phyloP scores from a whole-genome alignment of 2,888 invertebrate genomes.

The Halictus ligatus region DNA sequence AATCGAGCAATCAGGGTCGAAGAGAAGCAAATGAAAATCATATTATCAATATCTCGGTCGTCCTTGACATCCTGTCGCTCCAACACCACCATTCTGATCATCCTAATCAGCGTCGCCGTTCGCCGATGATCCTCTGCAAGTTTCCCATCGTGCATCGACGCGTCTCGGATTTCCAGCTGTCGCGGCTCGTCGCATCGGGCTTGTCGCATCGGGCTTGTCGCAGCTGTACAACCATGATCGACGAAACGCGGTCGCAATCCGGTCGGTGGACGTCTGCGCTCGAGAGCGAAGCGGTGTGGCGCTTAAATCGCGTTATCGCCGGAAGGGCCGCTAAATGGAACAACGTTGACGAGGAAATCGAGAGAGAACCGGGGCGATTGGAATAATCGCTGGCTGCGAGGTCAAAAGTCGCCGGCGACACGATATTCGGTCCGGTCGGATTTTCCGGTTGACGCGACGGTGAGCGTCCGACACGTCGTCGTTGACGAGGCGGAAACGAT shows the following conservation, averaged over 20 bases:
- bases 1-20: neutral
- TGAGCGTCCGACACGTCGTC: neutral
- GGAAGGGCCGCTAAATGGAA: slow-evolving; percentile 69
- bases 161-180: neutral
- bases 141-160: neutral
- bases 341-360: slow-evolving; percentile 64
- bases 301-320: slow-evolving; percentile 65
- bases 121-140: neutral
- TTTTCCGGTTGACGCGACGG: neutral
- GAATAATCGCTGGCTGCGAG: slow-evolving; percentile 57
- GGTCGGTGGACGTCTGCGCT: neutral
- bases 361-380: slow-evolving; percentile 63
- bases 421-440: neutral
- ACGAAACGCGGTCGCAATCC: slow-evolving; percentile 13
- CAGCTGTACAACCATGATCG: neutral
- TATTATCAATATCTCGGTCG: neutral
- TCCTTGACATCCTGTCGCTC: slow-evolving; percentile 1
- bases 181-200: neutral
- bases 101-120: slow-evolving; percentile 4
- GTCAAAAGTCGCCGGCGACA: slow-evolving; percentile 54
- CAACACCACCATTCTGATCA: neutral
- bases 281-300: slow-evolving; percentile 11
- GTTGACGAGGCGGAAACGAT: neutral
- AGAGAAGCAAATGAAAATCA: neutral
- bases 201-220: neutral